Base-by-base conservation (phyloP, 2,888 invertebrate species). In the Perithous albicinctus region DNA sequence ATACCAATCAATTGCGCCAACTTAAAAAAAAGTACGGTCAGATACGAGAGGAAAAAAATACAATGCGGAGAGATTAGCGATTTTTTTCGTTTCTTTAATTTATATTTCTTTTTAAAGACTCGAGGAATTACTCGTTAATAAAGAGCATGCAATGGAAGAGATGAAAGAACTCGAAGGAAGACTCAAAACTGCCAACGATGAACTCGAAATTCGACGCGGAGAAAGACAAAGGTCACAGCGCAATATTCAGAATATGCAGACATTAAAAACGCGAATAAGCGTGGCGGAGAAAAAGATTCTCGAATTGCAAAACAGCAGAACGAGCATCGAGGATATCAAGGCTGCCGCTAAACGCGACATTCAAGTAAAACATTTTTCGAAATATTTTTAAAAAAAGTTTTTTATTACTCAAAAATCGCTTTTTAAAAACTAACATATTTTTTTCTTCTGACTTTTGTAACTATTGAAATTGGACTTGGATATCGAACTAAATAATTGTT, bases 1-100 rank as follows among this genome's bases (percentile, higher is more conserved):
- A 96, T 86, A 89, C 93, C 5, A 93, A 93, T 1, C 93, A 94
- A 86, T 86, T 95, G 7, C 90, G 93, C 79, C 84, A 93, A 38
- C 85, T 90, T 0, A 89, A 87, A 5, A 82, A 93, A 26, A 85
- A 84, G 91, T 92, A 85, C 41, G 85, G n/a, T 74, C 29, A 72
- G 61, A 41, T 12, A 26, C 54, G 12, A 54, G 1, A 20, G 6
- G 7, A 7, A 20, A 20, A 23, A 46, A 46, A 29, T 12, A 70
- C 23, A 66, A 23, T 61, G 67, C 54, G 12, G 43, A 20, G 78
- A 81, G 26, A 10, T 41, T 18, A 82, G 90, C 85, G 12, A 2
- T 54, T 41, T 41, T 5, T 59, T 29, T 4, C 29, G 5, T 4
- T 29, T 29, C 5, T 4, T 4, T 29, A 29, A 29, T 4, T 26